Base-by-base conservation (phyloP, 1,140 invertebrate genomes). In the Lanistes nyassanus region DNA sequence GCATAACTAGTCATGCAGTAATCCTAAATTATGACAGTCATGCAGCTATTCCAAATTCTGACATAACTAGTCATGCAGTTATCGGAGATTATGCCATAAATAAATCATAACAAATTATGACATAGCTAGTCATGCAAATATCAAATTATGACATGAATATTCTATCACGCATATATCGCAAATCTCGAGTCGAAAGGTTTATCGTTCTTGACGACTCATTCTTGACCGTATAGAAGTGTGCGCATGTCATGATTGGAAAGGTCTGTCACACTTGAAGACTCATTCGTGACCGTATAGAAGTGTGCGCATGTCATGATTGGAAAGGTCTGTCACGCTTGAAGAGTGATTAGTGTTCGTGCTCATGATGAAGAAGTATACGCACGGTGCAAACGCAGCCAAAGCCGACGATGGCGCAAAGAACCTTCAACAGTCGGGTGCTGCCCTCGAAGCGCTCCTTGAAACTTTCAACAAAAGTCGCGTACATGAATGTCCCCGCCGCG, bases 401-500 rank as follows among this genome's bases (percentile, higher is more conserved):
- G 11, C 76, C 76, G 13, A 78, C 66, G 21, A 78, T 29, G 9
- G 68, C 66, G 21, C 60, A 29, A 9, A 79, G 62, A 6, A 79
- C 58, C n/a, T 79, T 79, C 7, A 64, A 26, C 13, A 81, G 31
- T n/a, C 37, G 66, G 29, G 58, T 19, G 19, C 74, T 58, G 19
- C 60, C 51, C 13, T 31, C 56, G 6, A 90, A 66, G 69, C 89
- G 86, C 67, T 89, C 86, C 16, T 88, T 95, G 51, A 97, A 88
- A 42, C 97, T 94, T 90, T 98, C 96, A 83, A 95, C 94, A 37
- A 96, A 94, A 0, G 95, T 96, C 55, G 97, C 95, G 87, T 97
- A 98, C 1, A 98, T 89, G 53, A 98, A 92, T 0, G 95, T 97
- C 42, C 96, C 96, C 21, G 94, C 94, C n/a, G 96, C 95, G n/a